Evolutionary conservation across 2,113 vertebrate species (phyloP), one percentile per base, ranked within the genome.

Genomic region (Panurus biarmicus): DNA sequence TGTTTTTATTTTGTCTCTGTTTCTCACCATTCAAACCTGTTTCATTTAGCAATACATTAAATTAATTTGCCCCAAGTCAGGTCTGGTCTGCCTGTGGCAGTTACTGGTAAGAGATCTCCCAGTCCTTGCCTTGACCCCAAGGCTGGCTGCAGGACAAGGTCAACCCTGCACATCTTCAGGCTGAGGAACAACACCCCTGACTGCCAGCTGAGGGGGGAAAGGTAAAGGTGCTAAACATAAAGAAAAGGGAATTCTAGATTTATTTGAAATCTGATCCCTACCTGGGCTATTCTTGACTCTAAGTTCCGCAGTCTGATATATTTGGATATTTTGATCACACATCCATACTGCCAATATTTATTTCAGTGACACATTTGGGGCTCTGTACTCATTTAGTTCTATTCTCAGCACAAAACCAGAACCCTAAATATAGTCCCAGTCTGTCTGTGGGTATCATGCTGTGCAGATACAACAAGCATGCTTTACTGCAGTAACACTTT

Each of bases 381-480:
- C 85, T 92, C 89, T 17, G 57, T 75, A 85, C 84, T 95, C 66
- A 42, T 60, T 67, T 94, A 94, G 91, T 57, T 95, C 80, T 93
- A 93, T 94, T 95, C 95, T 83, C 70, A 87, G 88, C 87, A 77
- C 85, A 83, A 81, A 80, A 77, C 85, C 92, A 94, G 89, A 65
- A 94, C 95, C 91, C 92, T 95, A 96, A 96, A 95, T 86, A 82
- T 89, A 91, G 94, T 87, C 93, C 94, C 93, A 91, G 89, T 94
- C 94, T 97, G 93, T 87, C 86, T 92, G 80, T 60, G 78, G 62
- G 87, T 94, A 96, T 89, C 95, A 92, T 71, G 85, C 87, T 33
- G 79, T 89, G 93, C 83, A 94, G 70, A 77, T 95, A 87, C 88
- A 91, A 93, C 75, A 91, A 89, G 77, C 85, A 69, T 72, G 47